Evolutionary conservation across 2,797 vertebrate species (phyloP).

Genomic region (Myripristis jacobus): DNA sequence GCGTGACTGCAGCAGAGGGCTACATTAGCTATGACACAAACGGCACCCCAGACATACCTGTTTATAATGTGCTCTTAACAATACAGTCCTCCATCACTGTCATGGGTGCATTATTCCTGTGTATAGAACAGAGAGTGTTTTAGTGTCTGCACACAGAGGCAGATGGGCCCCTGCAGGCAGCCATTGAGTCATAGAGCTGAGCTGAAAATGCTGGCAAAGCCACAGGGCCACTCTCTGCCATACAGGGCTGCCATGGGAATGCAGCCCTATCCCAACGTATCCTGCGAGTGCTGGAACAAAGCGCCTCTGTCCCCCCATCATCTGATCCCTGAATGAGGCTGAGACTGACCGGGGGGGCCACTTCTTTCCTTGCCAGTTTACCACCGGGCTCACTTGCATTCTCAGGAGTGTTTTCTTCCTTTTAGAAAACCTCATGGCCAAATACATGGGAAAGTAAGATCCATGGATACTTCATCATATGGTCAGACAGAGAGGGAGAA

Average conservation of each 20-base stretch:
- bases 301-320: slow-evolving; percentile 74
- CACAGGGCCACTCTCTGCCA: slow-evolving; percentile 49
- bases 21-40: not conserved
- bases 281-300: slow-evolving; percentile 71
- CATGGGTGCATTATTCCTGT: slow-evolving; percentile 17
- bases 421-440: not conserved
- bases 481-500: too few species aligned
- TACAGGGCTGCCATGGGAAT: slow-evolving; percentile 57
- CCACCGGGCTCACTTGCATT: slow-evolving; percentile 26
- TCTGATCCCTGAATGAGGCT: slow-evolving; percentile 72
- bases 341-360: slow-evolving; percentile 18
- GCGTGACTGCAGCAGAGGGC: not conserved
- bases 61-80: slow-evolving; percentile 5
- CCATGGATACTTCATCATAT: not conserved
- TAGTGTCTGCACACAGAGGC: slow-evolving; percentile 36
- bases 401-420: slow-evolving; percentile 44
- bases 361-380: slow-evolving; percentile 23
- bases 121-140: slow-evolving; percentile 30
- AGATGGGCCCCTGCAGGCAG: slow-evolving; percentile 69
- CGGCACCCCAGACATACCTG: not conserved
- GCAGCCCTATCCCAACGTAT: slow-evolving; percentile 48
- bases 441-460: not conserved
- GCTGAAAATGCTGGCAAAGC: slow-evolving; percentile 49
- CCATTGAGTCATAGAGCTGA: slow-evolving; percentile 54
- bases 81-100: slow-evolving; percentile 1